Base-by-base conservation (phyloP, 53 echinoderm and acorn worm species). In the Henricia sp. region DNA sequence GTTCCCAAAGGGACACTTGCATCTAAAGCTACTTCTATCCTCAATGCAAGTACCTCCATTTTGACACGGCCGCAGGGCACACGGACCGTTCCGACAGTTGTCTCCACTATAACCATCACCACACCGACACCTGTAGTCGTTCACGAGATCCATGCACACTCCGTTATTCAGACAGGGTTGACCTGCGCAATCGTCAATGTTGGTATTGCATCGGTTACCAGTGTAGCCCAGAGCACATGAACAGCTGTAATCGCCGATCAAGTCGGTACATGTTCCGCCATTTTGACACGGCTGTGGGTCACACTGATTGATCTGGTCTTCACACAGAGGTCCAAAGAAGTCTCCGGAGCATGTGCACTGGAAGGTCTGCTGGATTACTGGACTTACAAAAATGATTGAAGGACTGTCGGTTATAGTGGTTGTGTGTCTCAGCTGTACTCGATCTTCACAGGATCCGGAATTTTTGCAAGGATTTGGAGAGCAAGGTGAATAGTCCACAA, bases 81-180 rank as follows among this genome's bases (percentile, higher is more conserved):
- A 97, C 2, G 97, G 97, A 36, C 93, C 97, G 35, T 89, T 88
- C 85, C 92, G 71, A 27, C 97, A 97, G 35, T 72, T 74, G 25
- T 63, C 52, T 14, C 97, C 97, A 38, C 84, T 68, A 56, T 97
- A 97, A 38, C 97, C 97, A 1, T 26, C 11, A 8, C 71, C 24
- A 44, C 97, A 97, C 24, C 85, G 88, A 50, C 97, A 97, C 32
- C 58, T 51, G 77, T 92, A 94, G 19, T 71, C 63, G 56, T 94
- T 86, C 82, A 90, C 74, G 0, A 83, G 83, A 66, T 97, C 94
- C 21, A 76, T 34, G 52, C 97, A 97, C 0, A 35, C 37, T 9
- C 93, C 93, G 59, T 65, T 77, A 48, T 97, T 92, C 46, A 68
- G 32, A 67, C 97, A 97, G 12, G 94, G 92, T 36, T 51, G 55